A percentile compares a stretch with the other conserved stretches of the same genome.
These are phyloP conservation scores for Semibalanus balanoides DNA, from an alignment of 1,140 invertebrate species.

Conservation along the genomic window DNA sequence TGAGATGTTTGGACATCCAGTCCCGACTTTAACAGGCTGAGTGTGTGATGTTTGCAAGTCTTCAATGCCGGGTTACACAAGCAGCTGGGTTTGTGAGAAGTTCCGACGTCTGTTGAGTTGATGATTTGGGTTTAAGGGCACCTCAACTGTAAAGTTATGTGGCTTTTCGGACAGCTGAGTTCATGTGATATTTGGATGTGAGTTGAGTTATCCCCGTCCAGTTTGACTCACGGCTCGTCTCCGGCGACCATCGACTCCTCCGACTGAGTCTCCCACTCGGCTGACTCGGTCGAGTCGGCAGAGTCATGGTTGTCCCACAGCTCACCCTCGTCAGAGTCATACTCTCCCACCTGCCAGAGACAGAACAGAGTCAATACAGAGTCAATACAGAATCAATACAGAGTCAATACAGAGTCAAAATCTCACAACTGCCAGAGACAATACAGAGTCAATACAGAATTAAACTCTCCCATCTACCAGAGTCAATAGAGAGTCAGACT, in stretches of 20 bases:
- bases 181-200: no score
- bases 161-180: no score
- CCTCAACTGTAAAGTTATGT: no score
- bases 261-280: slow-evolving; percentile 44
- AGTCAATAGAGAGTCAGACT: neutral
- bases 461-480: slow-evolving; percentile 32
- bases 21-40: no score
- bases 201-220: no score
- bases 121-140: no score
- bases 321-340: slow-evolving; percentile 61
- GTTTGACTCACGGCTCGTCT: neutral
- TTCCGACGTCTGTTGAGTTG: no score
- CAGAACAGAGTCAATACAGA: neutral
- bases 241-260: slow-evolving; percentile 24
- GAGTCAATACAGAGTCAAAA: neutral
- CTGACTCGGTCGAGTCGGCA: slow-evolving; percentile 28
- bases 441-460: neutral
- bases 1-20: no score
- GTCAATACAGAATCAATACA: neutral
- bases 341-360: slow-evolving; percentile 42
- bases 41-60: no score
- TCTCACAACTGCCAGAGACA: slow-evolving; percentile 32
- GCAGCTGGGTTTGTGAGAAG: no score
- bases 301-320: slow-evolving; percentile 46
- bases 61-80: no score